A percentile compares a stretch with the other conserved stretches of the same genome.
Evolutionary conservation across 2,797 vertebrate species (phyloP).

Genomic region (Lutjanus argentimaculatus): DNA sequence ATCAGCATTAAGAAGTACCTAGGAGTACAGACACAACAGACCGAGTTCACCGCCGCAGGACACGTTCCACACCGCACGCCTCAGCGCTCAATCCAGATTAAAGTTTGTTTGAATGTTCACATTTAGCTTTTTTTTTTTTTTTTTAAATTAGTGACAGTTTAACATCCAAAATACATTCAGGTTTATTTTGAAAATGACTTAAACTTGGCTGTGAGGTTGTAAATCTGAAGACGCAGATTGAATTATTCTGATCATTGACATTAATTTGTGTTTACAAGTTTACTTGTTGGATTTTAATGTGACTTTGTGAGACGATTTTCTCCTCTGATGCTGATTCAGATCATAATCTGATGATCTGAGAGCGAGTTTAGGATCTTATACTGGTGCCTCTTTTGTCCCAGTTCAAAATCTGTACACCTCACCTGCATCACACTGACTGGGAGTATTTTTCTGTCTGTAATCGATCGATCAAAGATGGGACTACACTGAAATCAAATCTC

Average conservation of each 20-base stretch:
- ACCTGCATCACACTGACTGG: not conserved
- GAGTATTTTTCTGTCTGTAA: not conserved
- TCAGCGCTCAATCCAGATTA: not conserved
- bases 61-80: slow-evolving; percentile 45
- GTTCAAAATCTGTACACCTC: not conserved
- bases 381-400: not conserved
- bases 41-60: slow-evolving; percentile 23
- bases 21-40: slow-evolving; percentile 74
- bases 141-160: not conserved
- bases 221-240: too few relatives aligned
- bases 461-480: too few relatives aligned
- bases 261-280: too few relatives aligned
- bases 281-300: not conserved
- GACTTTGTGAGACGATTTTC: not conserved
- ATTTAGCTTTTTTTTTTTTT: not conserved
- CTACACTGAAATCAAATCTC: too few relatives aligned
- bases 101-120: not conserved
- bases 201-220: not conserved
- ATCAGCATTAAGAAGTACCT: slow-evolving; percentile 83
- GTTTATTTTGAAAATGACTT: not conserved
- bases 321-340: not conserved
- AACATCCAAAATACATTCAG: not conserved
- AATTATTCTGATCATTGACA: too few relatives aligned
- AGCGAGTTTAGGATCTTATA: too few relatives aligned
- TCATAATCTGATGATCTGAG: not conserved